Conservation (phyloP, 2,797 vertebrate species). For the Sebastes steindachneri region DNA sequence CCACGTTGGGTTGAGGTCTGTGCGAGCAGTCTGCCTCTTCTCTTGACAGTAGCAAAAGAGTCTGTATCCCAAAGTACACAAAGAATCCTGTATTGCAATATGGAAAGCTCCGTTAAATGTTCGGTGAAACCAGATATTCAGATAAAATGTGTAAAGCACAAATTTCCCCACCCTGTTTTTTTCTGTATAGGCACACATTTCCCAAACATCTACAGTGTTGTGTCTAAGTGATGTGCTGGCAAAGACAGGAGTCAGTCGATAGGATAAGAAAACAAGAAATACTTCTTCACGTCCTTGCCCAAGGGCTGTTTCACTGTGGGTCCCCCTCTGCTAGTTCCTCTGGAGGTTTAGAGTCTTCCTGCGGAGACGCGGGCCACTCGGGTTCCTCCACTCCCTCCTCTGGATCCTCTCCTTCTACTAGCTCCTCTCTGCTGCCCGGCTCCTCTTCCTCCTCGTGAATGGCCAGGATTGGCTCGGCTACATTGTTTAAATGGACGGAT, state of each 20-base stretch:
- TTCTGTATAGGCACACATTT: conserved; percentile 88
- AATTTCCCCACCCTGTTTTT: conserved; percentile 78
- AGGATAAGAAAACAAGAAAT: conserved; percentile 78
- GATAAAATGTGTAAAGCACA: conserved; percentile 80
- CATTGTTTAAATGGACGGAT: conserved; percentile 77
- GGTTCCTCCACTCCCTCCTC: conserved; percentile 67
- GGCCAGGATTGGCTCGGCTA: conserved; percentile 91
- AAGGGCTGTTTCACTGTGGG: conserved; percentile 67
- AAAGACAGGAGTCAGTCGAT: conserved; percentile 79
- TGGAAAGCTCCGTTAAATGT: conserved; percentile 86
- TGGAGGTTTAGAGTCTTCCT: conserved; percentile 60
- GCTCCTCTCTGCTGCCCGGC: conserved; percentile 84
- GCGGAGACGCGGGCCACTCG: conserved; percentile 60
- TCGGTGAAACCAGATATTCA: conserved; percentile 67
- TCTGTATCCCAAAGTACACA: conserved; percentile 77
- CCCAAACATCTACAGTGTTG: conserved; percentile 98
- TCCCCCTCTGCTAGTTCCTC: conserved; percentile 59
- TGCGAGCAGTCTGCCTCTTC: conserved; percentile 62
- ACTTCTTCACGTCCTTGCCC: conserved; percentile 74
- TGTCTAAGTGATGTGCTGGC: conserved; percentile 99
- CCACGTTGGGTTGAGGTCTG: conserved; percentile 67
- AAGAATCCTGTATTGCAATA: conserved; percentile 86
- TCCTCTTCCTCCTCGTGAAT: conserved; percentile 97
- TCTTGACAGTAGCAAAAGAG: conserved; percentile 80
- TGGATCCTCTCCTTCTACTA: conserved; percentile 71